Evolutionary conservation across 2,113 vertebrate genomes (phyloP).

Genomic region (Sialia sialis): DNA sequence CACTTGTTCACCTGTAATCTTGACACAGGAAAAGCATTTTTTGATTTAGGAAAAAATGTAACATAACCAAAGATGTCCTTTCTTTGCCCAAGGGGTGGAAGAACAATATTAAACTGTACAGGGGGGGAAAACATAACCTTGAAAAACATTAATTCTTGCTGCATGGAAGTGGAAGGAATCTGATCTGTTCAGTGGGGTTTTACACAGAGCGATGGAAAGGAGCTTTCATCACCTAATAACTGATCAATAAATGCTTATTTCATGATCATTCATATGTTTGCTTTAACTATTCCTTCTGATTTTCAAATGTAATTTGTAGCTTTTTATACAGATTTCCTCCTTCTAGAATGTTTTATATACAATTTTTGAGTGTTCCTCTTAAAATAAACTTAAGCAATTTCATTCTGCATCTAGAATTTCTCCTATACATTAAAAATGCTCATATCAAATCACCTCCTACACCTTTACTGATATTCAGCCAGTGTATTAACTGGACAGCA

Average conservation of each 20-base stretch:
- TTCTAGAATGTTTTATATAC: background rate
- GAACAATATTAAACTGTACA: background rate
- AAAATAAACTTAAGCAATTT: background rate
- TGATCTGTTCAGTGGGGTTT: background rate
- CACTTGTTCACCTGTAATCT: background rate
- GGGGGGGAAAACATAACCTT: background rate
- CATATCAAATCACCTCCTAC: background rate
- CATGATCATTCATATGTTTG: background rate
- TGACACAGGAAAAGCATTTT: background rate
- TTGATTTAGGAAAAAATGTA: background rate
- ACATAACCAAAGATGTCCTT: background rate
- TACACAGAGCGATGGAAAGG: background rate
- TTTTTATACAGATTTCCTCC: background rate
- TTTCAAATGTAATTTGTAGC: background rate
- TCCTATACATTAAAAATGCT: rapidly evolving
- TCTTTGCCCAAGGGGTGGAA: background rate
- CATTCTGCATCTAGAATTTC: background rate
- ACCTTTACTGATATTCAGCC: background rate
- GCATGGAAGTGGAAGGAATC: background rate
- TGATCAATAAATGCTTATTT: background rate
- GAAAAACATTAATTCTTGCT: background rate
- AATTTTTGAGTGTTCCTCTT: background rate
- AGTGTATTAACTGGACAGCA: background rate
- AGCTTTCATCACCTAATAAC: background rate
- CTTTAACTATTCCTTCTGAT: background rate